Conservation (phyloP, 2,797 vertebrate species). For the Acropternis orthonyx region DNA sequence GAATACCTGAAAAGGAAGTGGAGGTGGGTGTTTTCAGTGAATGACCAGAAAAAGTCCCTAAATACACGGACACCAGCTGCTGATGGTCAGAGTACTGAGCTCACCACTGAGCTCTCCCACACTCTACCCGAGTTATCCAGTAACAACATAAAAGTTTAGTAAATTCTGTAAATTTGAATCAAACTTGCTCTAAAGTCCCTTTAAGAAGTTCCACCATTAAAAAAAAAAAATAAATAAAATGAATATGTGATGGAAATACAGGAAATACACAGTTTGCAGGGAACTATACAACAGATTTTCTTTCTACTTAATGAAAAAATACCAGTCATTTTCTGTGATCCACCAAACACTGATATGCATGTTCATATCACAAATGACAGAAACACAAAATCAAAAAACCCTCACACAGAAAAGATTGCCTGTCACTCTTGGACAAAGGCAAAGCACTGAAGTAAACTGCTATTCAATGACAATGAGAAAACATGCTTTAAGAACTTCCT, state of each 20-base stretch:
- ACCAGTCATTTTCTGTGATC: neutral
- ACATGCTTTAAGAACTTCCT: neutral
- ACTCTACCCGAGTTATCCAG: neutral
- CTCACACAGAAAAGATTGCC: neutral
- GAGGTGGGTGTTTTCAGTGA: neutral
- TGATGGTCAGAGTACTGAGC: accelerated
- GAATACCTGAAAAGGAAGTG: neutral
- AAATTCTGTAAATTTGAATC: neutral
- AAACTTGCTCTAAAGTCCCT: neutral
- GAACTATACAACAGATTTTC: neutral
- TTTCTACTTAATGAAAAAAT: neutral
- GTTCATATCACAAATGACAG: neutral
- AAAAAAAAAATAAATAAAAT: neutral
- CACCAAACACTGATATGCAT: neutral
- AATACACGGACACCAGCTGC: neutral
- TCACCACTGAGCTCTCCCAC: neutral
- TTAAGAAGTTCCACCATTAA: accelerated
- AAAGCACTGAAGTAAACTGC: neutral
- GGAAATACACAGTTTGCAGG: neutral
- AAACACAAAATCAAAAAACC: neutral
- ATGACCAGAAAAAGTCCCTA: neutral
- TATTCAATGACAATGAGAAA: neutral
- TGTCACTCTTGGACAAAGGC: neutral
- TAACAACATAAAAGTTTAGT: neutral
- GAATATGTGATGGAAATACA: accelerated